A percentile compares a stretch with the other conserved stretches of the same genome.
Evolutionary conservation across 2,888 invertebrate species (phyloP).

Genomic region (Chloromyia formosa): DNA sequence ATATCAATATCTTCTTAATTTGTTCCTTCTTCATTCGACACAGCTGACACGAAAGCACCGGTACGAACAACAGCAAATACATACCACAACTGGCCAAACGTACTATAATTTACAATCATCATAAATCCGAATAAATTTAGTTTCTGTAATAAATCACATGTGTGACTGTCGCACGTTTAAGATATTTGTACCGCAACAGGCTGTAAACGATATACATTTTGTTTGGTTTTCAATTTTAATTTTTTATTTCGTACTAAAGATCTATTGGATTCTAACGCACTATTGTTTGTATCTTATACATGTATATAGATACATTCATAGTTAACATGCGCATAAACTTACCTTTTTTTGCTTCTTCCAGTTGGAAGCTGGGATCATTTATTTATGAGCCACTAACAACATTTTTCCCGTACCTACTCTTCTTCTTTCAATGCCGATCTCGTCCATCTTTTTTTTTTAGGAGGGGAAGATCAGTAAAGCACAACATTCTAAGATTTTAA

Average conservation of each 20-base stretch:
- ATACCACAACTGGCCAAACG: no score
- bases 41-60: no score
- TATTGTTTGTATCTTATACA: no score
- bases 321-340: not conserved
- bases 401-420: no score
- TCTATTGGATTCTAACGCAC: not conserved
- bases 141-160: slow-evolving; percentile 31
- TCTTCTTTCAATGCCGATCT: slow-evolving; percentile 17
- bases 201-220: no score
- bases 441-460: not conserved
- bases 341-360: not conserved
- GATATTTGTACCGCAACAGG: slow-evolving; percentile 21
- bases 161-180: slow-evolving; percentile 1
- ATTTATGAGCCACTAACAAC: slow-evolving; percentile 13
- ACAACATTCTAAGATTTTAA: no score
- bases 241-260: not conserved
- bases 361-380: slow-evolving; percentile 15
- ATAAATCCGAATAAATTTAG: slow-evolving; percentile 43
- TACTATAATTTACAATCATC: slow-evolving; percentile 39
- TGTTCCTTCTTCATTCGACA: no score
- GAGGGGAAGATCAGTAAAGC: slow-evolving; percentile 1
- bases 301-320: not conserved
- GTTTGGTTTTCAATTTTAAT: no score
- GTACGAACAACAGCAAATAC: no score
- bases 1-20: slow-evolving; percentile 28